A percentile compares a stretch with the other conserved stretches of the same genome.
These are phyloP conservation scores for Lepetodrilus schrolli DNA, from an alignment of 2,888 invertebrate species.

Conservation along the genomic window DNA sequence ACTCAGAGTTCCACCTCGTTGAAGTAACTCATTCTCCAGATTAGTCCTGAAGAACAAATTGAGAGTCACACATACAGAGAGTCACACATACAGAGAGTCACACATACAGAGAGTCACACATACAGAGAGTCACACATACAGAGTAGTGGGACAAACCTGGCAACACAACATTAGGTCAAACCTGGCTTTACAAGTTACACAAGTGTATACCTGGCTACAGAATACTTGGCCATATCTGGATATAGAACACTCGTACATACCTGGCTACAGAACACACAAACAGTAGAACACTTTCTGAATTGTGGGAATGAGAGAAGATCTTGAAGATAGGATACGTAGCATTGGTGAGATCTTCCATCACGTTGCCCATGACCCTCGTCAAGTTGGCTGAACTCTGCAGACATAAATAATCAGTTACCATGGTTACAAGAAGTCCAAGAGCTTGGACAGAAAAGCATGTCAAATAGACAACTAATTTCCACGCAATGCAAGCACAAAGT, in stretches of 20 bases:
- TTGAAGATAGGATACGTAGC: constrained; percentile 88
- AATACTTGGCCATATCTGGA: too few relatives aligned
- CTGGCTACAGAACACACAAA: constrained; percentile 80
- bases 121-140: not conserved
- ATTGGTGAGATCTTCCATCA: constrained; percentile 92
- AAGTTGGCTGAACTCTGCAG: constrained; percentile 62
- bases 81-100: too few relatives aligned
- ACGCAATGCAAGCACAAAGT: too few relatives aligned
- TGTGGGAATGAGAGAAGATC: constrained; percentile 79
- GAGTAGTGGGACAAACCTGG: not conserved
- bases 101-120: too few relatives aligned
- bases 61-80: too few relatives aligned
- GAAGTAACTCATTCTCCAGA: constrained; percentile 89
- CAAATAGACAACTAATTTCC: too few relatives aligned
- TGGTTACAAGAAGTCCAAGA: too few relatives aligned
- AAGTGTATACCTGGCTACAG: too few relatives aligned
- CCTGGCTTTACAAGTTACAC: not conserved
- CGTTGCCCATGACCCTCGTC: constrained; percentile 75
- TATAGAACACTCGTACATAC: constrained; percentile 60
- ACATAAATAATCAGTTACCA: too few relatives aligned
- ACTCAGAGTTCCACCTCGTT: constrained; percentile 82
- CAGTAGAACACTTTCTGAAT: constrained; percentile 86
- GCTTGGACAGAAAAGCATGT: too few relatives aligned
- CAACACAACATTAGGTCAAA: not conserved
- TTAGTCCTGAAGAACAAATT: constrained; percentile 83